These are phyloP conservation scores for Temnothorax ravouxi DNA, from an alignment of 2,888 invertebrate species.

Conservation along the genomic window DNA sequence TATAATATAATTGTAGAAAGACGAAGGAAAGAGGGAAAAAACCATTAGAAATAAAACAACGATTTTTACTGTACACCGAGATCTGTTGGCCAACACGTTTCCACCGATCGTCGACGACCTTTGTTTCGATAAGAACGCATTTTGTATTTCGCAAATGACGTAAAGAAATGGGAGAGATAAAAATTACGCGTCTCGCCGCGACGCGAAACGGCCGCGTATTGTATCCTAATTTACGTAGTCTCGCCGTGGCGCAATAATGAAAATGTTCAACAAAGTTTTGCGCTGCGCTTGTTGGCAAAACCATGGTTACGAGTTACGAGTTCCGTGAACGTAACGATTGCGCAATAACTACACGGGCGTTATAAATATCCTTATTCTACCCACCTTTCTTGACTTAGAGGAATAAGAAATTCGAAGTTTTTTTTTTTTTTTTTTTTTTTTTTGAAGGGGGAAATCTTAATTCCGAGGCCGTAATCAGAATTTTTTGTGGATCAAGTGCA, in stretches of 20 bases:
- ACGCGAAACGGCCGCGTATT: neutral
- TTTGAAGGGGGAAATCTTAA: constrained; percentile 12
- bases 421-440: too few relatives aligned
- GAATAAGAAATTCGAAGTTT: neutral
- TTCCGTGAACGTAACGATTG: neutral
- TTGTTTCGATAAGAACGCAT: neutral
- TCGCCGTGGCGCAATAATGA: neutral
- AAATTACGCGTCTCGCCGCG: neutral
- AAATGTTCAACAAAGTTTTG: constrained; percentile 18
- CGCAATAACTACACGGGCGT: neutral
- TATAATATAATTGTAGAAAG: constrained; percentile 39
- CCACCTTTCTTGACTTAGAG: neutral
- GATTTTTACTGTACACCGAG: constrained; percentile 83
- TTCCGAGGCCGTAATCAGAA: constrained; percentile 62
- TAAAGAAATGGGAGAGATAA: constrained; percentile 8
- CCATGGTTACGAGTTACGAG: neutral
- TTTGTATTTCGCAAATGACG: neutral
- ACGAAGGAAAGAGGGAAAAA: constrained; percentile 39
- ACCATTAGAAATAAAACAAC: constrained; percentile 68
- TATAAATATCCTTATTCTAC: constrained; percentile 2
- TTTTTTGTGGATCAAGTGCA: constrained; percentile 71
- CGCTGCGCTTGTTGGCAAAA: neutral
- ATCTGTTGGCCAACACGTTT: constrained; percentile 82
- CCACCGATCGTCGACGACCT: constrained; percentile 70
- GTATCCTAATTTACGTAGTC: neutral